Conservation (phyloP, 2,888 invertebrate genomes). For the Conchocele bisecta region DNA sequence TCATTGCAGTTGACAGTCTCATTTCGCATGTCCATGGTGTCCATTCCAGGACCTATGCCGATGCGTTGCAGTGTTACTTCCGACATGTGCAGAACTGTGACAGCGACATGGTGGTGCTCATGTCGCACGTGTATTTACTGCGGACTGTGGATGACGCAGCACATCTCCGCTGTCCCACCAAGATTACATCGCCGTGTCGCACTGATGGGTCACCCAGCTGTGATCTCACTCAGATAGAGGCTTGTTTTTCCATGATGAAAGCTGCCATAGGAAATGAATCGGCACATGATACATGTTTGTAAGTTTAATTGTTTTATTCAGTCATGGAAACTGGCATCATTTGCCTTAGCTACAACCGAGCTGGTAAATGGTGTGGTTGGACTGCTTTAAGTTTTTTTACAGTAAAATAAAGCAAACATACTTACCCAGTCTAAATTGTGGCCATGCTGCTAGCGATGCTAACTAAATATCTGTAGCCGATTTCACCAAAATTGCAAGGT, state of each 20-base stretch:
- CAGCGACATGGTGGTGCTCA: neutral
- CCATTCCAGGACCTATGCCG: conserved; percentile 10
- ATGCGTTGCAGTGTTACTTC: conserved; percentile 18
- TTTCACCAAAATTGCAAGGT: no score
- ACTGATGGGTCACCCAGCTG: neutral
- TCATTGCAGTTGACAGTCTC: no score
- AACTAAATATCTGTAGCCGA: no score
- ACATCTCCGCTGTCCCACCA: neutral
- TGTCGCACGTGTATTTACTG: conserved; percentile 4
- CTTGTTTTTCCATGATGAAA: conserved; percentile 16
- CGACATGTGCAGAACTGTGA: conserved; percentile 17
- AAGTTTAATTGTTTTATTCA: no score
- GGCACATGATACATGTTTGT: conserved; percentile 27
- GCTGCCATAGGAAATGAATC: conserved; percentile 2
- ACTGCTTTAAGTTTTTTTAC: no score
- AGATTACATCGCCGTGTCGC: conserved; percentile 2
- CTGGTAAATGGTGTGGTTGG: no score
- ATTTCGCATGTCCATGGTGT: no score
- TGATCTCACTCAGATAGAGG: conserved; percentile 27
- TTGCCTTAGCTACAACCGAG: no score
- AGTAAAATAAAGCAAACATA: no score
- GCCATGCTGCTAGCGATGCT: no score
- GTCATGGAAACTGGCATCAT: no score
- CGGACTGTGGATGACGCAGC: neutral
- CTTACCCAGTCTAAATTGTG: no score